Evolutionary conservation across 1,140 invertebrate species (phyloP), one percentile per base, ranked within the genome.

Genomic region (Lanistes nyassanus): DNA sequence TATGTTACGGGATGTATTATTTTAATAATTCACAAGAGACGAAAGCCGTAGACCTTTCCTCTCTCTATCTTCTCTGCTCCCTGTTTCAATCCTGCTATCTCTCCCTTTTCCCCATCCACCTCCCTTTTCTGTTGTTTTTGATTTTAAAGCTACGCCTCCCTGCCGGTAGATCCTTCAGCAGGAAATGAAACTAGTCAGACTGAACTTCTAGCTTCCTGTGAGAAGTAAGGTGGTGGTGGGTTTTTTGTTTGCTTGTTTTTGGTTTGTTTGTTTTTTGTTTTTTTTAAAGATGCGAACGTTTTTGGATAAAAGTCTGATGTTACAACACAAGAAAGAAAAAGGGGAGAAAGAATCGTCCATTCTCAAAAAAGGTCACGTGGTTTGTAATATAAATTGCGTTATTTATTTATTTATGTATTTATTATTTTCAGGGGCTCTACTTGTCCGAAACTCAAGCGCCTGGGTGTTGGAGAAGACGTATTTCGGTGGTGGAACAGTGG

Each of bases 401-500:
- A n/a, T 66, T 66, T 66, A 19, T 64, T 64, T 64, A 4, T 64
- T 64, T 64, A 36, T 31, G 19, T 64, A 34, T 64, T 16, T 64
- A 16, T 31, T 5, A 16, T 72, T 94, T n/a, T 88, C 95, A 80
- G 97, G 97, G 39, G 96, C 95, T 53, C 87, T 99, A 4, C 83
- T 99, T 65, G 93, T 98, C 0, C 92, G 91, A 81, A 94, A 95
- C 83, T 87, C 88, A 1, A 93, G 93, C 80, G 89, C 90, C 4
- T 39, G 91, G 82, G 85, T 92, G 31, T 89, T 98, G 64, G 86
- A 88, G 94, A 90, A 90, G 75, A 80, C 88, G 60, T 98, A 96
- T 87, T 98, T 95, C 90, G 97, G 97, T 34, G 97, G 97, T 47
- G 97, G 97, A 4, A 97, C 96, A 6, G 94, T 98, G 13, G 92